phyloP scores from a whole-genome alignment of 2,797 vertebrate genomes.

The Rhabdophis nuchalis region DNA sequence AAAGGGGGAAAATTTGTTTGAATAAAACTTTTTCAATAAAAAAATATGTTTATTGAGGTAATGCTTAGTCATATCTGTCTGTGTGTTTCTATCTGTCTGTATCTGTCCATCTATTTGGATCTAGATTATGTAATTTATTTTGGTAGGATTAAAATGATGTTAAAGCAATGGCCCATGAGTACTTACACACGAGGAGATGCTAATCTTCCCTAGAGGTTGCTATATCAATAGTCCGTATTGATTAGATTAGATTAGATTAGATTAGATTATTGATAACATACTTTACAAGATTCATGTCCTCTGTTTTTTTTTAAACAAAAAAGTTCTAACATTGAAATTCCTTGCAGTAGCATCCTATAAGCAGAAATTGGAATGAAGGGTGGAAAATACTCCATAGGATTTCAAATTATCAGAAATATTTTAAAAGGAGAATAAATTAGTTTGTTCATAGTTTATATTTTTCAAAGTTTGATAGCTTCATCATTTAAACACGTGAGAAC shows the following conservation, averaged over 20 bases:
- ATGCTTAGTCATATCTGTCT: background rate
- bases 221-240: background rate
- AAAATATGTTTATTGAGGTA: background rate
- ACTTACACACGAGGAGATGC: background rate
- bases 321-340: background rate
- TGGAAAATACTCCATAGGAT: background rate
- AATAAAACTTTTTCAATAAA: too few relatives aligned
- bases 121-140: background rate
- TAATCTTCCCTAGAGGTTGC: background rate
- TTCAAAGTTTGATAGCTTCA: background rate
- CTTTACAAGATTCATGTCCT: background rate
- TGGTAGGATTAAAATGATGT: background rate
- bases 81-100: background rate
- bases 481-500: slow-evolving; percentile 13
- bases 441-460: background rate
- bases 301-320: background rate
- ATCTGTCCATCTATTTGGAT: background rate
- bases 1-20: too few relatives aligned
- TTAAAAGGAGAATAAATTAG: background rate
- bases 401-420: background rate
- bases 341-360: background rate
- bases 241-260: background rate
- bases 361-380: background rate
- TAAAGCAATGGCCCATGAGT: background rate
- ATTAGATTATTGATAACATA: background rate